Conservation (phyloP, 1,140 invertebrate species). For the Heterodera schachtii region DNA sequence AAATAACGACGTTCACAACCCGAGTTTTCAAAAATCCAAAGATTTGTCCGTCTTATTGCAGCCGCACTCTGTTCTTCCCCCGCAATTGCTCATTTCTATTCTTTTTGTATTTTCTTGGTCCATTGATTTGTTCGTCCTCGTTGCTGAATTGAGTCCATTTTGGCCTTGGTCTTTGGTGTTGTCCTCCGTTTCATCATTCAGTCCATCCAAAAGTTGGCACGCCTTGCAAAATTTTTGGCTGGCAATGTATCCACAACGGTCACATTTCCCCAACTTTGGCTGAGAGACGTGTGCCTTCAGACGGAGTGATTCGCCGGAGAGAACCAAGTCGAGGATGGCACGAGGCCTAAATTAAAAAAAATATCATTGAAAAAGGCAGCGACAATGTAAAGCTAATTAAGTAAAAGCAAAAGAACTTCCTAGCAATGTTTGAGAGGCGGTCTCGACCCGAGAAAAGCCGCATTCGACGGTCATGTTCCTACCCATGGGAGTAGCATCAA, state of each 20-base stretch:
- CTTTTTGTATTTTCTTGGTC: background rate
- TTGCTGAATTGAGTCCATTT: too few species aligned
- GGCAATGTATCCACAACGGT: constrained; percentile 88
- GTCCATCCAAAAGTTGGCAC: constrained; percentile 88
- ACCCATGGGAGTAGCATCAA: too few species aligned
- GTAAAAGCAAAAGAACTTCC: too few species aligned
- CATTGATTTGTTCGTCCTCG: constrained; percentile 10
- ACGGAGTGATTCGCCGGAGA: constrained; percentile 86
- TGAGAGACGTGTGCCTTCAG: constrained; percentile 69
- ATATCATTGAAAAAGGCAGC: too few species aligned
- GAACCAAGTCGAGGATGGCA: constrained; percentile 91
- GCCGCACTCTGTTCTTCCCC: background rate
- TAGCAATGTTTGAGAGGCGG: too few species aligned
- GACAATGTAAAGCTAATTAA: too few species aligned
- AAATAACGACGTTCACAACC: too few species aligned
- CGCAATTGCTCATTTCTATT: background rate
- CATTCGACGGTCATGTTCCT: too few species aligned
- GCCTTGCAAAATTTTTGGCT: constrained; percentile 95
- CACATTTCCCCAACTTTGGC: constrained; percentile 70
- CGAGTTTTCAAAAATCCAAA: background rate
- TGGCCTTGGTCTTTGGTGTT: constrained; percentile 19
- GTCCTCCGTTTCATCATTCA: constrained; percentile 72
- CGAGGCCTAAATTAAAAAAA: constrained; percentile 85
- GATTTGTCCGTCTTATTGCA: background rate
- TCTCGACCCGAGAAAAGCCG: too few species aligned